Evolutionary conservation across 1,140 invertebrate genomes (phyloP).

Genomic region (Cydia strobilella): DNA sequence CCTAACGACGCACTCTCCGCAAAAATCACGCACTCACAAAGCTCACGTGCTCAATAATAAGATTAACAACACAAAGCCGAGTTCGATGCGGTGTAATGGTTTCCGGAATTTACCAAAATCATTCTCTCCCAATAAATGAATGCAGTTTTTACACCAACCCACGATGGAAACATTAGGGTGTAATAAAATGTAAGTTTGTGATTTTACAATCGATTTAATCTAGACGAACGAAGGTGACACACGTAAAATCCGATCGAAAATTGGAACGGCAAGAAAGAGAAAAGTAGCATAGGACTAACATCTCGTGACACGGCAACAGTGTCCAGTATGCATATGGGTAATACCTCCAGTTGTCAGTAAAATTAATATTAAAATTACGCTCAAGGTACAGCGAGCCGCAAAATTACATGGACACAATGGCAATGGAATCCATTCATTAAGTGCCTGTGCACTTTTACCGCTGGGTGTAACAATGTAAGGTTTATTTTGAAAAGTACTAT

Average conservation of each 20-base stretch:
- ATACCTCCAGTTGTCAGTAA: too few relatives aligned
- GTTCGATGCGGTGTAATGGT: constrained; percentile 56
- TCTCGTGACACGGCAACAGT: too few relatives aligned
- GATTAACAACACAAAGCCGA: constrained; percentile 65
- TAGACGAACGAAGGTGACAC: constrained; percentile 43
- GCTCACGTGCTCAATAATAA: constrained; percentile 70
- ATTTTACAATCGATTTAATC: constrained; percentile 47
- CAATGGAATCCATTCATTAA: too few relatives aligned
- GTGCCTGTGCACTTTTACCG: too few relatives aligned
- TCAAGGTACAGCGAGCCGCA: too few relatives aligned
- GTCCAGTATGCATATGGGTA: too few relatives aligned
- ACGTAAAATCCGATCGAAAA: constrained; percentile 39
- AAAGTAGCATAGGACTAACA: too few relatives aligned
- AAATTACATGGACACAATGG: too few relatives aligned
- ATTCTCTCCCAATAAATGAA: constrained; percentile 47
- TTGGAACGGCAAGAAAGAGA: constrained; percentile 30
- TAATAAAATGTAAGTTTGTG: constrained; percentile 45
- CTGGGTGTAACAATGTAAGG: too few relatives aligned
- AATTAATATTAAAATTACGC: too few relatives aligned
- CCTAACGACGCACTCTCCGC: constrained; percentile 45
- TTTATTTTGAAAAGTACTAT: too few relatives aligned
- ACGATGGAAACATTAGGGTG: constrained; percentile 56
- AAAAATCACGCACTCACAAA: constrained; percentile 70
- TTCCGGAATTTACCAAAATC: constrained; percentile 62
- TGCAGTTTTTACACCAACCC: constrained; percentile 42